Base-by-base conservation (phyloP, 2,113 vertebrate species). In the Proteles cristata region DNA sequence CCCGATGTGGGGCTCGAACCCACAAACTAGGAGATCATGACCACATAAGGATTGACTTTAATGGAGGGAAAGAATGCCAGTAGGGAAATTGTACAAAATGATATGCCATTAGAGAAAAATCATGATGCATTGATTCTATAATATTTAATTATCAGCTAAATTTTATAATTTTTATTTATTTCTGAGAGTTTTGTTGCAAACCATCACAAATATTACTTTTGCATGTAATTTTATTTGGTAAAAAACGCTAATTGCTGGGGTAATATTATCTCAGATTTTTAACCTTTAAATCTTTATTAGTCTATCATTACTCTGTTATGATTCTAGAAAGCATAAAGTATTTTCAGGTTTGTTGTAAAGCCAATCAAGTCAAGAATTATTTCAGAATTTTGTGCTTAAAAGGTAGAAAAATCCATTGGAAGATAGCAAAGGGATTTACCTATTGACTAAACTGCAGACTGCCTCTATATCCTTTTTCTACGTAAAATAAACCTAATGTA, bases 401-500 rank as follows among this genome's bases (percentile, higher is more conserved):
- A 79, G n/a, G 39, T 68, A 53, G 43, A 93, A 92, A 68, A 77
- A 58, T 74, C 16, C 53, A 25, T 14, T 80, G 50, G 7, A 74
- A 96, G 50, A 39, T 8, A 94, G 17, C 33, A 82, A 90, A 89
- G 45, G 14, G 63, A 81, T 94, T 94, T 88, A 77, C 53, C 82
- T 80, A 69, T 10, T 92, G 58, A 48, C 25, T 87, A n/a, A 83
- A 88, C 61, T 68, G 14, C 35, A 21, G 23, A 65, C 43, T 91
- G 11, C 21, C 16, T 66, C 89, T 93, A 3, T 68, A 53, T 85
- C 43, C 87, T 28, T 96, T 92, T 92, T 66, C 55, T 55, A 4
- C 55, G 21, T 81, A 55, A 95, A 94, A 82, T 88, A 71, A 84
- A 91, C 48, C 66, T 90, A 35, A 79, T 91, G 19, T n/a, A 88